Conservation (phyloP, 2,797 vertebrate genomes). For the Alauda arvensis region DNA sequence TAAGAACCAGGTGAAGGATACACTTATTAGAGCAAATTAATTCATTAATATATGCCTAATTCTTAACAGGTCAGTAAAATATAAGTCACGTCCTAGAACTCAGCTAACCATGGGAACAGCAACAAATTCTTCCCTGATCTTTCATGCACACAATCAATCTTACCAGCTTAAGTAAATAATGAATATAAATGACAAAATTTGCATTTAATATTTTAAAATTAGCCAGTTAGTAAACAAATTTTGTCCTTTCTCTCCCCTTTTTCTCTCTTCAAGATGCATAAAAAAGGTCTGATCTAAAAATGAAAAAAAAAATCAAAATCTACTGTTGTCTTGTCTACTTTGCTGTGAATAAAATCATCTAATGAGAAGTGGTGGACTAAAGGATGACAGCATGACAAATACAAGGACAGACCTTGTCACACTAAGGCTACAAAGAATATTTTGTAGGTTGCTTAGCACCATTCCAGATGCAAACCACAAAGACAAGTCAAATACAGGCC, state of each 20-base stretch:
- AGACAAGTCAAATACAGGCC: not conserved
- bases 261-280: not conserved
- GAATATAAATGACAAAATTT: not conserved
- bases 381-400: not conserved
- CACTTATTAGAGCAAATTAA: not conserved
- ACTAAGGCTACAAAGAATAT: not conserved
- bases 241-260: not conserved
- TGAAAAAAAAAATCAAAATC: not conserved
- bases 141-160: not conserved
- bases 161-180: not conserved
- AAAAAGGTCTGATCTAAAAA: not conserved
- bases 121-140: not conserved
- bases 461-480: conserved; percentile 2
- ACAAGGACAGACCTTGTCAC: not conserved
- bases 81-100: not conserved
- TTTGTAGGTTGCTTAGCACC: not conserved
- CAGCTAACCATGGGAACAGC: not conserved
- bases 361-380: not conserved
- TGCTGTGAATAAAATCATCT: not conserved
- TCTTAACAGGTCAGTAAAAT: not conserved
- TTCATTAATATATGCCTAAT: not conserved
- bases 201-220: not conserved
- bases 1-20: not conserved
- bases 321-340: not conserved
- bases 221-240: not conserved